These are phyloP conservation scores for Melipona bicolor DNA, from an alignment of 2,888 invertebrate species.

Conservation along the genomic window DNA sequence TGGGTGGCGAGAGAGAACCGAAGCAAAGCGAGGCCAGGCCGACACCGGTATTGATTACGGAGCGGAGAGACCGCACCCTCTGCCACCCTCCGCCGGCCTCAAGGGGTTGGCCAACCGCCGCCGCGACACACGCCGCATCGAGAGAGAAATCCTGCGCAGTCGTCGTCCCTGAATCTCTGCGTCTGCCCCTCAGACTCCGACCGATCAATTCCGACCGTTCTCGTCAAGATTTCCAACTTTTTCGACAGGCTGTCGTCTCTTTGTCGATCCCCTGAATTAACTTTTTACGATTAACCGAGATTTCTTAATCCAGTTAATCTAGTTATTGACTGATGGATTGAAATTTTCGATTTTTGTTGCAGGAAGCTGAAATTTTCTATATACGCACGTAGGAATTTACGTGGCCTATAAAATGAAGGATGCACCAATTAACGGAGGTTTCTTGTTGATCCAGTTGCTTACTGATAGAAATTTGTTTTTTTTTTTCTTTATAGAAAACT, in stretches of 20 bases:
- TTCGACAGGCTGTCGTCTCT: too few species aligned
- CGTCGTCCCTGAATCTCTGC: conserved; percentile 42
- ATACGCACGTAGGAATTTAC: too few species aligned
- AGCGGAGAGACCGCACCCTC: conserved; percentile 71
- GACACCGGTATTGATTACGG: conserved; percentile 72
- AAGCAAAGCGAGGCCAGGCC: conserved; percentile 37
- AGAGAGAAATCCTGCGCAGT: conserved; percentile 63
- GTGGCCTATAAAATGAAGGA: conserved; percentile 18
- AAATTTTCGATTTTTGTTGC: too few species aligned
- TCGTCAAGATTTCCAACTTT: background rate
- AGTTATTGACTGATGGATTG: too few species aligned
- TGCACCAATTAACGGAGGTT: conserved; percentile 3
- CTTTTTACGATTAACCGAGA: background rate
- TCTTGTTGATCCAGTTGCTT: too few species aligned
- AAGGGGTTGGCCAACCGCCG: conserved; percentile 47
- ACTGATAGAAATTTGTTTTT: too few species aligned
- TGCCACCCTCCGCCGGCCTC: conserved; percentile 40
- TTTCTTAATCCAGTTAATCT: too few species aligned
- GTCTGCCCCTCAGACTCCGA: conserved; percentile 22
- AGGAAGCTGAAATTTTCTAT: too few species aligned
- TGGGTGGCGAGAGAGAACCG: conserved; percentile 31
- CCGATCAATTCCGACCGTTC: conserved; percentile 38
- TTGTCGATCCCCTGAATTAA: too few species aligned
- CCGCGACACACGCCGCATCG: conserved; percentile 51
- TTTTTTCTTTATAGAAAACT: too few species aligned